phyloP scores from a whole-genome alignment of 2,797 vertebrate genomes.

The Synanceia verrucosa region DNA sequence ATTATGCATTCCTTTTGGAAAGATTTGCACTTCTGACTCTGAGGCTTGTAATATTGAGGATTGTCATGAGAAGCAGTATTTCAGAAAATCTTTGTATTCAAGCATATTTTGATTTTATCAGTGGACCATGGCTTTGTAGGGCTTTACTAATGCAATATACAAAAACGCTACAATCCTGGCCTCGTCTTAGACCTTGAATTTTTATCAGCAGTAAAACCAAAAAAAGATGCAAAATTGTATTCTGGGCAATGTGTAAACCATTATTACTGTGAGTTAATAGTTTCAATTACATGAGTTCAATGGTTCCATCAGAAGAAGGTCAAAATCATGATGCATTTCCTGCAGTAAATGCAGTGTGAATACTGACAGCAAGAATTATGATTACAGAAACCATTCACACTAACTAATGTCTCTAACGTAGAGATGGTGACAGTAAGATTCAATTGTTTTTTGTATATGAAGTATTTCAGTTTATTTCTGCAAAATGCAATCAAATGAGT shows the following conservation, averaged over 20 bases:
- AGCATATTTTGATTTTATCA: slow-evolving; percentile 1
- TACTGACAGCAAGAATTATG: too few relatives aligned
- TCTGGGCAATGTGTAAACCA: background rate
- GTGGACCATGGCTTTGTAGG: background rate
- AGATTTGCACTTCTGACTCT: slow-evolving; percentile 9
- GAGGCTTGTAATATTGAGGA: background rate
- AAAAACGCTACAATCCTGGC: background rate
- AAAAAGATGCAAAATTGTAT: background rate
- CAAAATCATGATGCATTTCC: background rate
- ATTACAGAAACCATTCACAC: too few relatives aligned
- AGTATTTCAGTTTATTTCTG: too few relatives aligned
- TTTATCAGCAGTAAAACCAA: slow-evolving; percentile 5
- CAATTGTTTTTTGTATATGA: too few relatives aligned
- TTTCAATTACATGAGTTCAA: slow-evolving; percentile 15
- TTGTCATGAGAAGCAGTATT: background rate
- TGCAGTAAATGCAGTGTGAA: too few relatives aligned
- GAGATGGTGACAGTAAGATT: too few relatives aligned
- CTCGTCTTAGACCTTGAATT: slow-evolving; percentile 10
- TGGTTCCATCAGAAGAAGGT: slow-evolving; percentile 26
- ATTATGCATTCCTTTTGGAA: slow-evolving; percentile 17
- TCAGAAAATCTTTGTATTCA: slow-evolving; percentile 1
- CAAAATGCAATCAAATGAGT: too few relatives aligned
- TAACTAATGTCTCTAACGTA: too few relatives aligned
- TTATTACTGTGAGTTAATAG: background rate
- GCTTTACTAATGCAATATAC: slow-evolving; percentile 4